Conservation (phyloP, 2,113 vertebrate species). For the Colistium nudipinnis region DNA sequence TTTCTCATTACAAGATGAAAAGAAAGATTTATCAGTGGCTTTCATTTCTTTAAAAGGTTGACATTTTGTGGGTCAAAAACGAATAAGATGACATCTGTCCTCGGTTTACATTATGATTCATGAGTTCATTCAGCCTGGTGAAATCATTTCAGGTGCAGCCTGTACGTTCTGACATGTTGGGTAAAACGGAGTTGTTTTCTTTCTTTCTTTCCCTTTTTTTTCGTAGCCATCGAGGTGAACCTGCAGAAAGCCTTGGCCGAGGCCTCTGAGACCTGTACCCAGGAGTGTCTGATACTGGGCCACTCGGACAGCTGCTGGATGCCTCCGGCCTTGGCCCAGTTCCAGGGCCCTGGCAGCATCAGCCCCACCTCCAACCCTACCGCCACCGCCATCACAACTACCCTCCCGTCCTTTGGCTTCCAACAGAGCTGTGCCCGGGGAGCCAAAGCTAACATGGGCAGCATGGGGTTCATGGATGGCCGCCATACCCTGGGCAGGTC, state of each 20-base stretch:
- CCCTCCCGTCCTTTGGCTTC: slow-evolving; percentile 85
- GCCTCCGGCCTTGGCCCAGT: slow-evolving; percentile 89
- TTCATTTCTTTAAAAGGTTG: slow-evolving; percentile 75
- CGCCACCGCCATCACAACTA: slow-evolving; percentile 71
- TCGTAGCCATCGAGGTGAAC: slow-evolving; percentile 91
- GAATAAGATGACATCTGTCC: slow-evolving; percentile 67
- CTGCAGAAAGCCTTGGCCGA: slow-evolving; percentile 93
- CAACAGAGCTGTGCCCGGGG: slow-evolving; percentile 86
- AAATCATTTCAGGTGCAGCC: slow-evolving; percentile 33
- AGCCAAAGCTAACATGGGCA: slow-evolving; percentile 77
- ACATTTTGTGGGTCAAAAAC: slow-evolving; percentile 74
- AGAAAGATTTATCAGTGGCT: slow-evolving; percentile 81
- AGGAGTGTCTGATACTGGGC: slow-evolving; percentile 96
- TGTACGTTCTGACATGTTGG: slow-evolving; percentile 37
- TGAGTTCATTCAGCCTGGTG: slow-evolving; percentile 20
- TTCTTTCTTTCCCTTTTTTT: slow-evolving; percentile 14
- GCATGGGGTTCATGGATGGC: slow-evolving; percentile 81
- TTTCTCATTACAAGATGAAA: slow-evolving; percentile 81
- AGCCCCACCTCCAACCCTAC: slow-evolving; percentile 75
- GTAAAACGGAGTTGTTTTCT: slow-evolving; percentile 42
- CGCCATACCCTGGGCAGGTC: slow-evolving; percentile 88
- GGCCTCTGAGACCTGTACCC: slow-evolving; percentile 95
- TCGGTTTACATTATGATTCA: slow-evolving; percentile 58
- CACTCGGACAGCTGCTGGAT: slow-evolving; percentile 99
- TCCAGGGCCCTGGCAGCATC: slow-evolving; percentile 75